Evolutionary conservation across 1,140 invertebrate species (phyloP).

Genomic region (Macrosteles quadrilineatus): DNA sequence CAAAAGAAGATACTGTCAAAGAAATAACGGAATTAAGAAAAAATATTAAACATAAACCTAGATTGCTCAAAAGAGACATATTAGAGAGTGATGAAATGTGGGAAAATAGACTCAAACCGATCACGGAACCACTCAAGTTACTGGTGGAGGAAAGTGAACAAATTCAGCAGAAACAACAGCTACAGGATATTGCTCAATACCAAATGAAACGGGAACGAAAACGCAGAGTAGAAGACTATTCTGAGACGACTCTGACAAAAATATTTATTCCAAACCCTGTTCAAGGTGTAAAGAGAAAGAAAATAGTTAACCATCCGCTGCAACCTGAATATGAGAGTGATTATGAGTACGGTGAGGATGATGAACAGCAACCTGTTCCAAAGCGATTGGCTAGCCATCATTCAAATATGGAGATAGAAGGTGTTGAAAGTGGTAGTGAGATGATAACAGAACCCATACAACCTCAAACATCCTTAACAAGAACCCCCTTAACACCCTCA

Average conservation of each 20-base stretch:
- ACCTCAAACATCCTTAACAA: too few species aligned
- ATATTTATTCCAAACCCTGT: not conserved
- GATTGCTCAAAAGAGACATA: slow-evolving; percentile 28
- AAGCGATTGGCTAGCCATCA: not conserved
- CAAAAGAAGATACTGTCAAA: slow-evolving; percentile 14
- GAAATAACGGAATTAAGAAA: not conserved
- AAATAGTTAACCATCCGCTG: not conserved
- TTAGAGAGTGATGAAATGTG: slow-evolving; percentile 26
- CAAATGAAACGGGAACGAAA: not conserved
- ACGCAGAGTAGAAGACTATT: not conserved
- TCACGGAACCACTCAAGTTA: not conserved
- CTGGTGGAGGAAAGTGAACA: too few species aligned
- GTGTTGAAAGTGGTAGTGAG: not conserved
- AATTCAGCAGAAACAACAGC: too few species aligned
- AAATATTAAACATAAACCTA: slow-evolving; percentile 30
- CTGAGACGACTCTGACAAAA: not conserved
- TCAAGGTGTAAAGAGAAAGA: slow-evolving; percentile 6
- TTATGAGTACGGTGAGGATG: slow-evolving; percentile 10
- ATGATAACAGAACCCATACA: not conserved
- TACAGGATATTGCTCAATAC: too few species aligned
- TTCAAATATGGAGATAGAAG: not conserved
- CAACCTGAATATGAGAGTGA: not conserved
- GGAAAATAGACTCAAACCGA: slow-evolving; percentile 20
- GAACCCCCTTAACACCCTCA: not conserved
- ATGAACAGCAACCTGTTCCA: not conserved